Base-by-base conservation (phyloP, 2,113 vertebrate species). In the Periophthalmodon schlosseri region DNA sequence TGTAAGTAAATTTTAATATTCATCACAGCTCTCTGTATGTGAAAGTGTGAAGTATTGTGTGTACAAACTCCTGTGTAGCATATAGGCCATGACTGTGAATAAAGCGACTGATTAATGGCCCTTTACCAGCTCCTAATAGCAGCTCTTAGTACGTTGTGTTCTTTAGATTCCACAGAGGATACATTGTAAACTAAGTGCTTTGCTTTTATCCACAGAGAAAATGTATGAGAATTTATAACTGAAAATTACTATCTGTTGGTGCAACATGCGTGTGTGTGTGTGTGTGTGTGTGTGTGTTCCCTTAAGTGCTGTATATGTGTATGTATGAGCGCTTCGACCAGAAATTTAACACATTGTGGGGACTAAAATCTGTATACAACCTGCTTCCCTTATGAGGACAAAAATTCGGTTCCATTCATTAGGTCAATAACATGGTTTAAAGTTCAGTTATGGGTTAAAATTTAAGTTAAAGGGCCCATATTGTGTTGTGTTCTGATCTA, bases 151-250 rank as follows among this genome's bases (percentile, higher is more conserved):
- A 44, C 10, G 39, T 44, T 68, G 47, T 68, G 57, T 34, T 68
- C n/a, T 16, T 64, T 69, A 12, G 56, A 68, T 21, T 68, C 6
- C 23, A 21, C 14, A 44, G 58, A 68, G 47, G 75, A 56, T 44
- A 13, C 33, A 12, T 39, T 69, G 39, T 69, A 57, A 61, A 24
- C 34, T 57, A 69, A 78, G 23, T 47, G 57, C 74, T 75, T 81
- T 47, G 20, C 44, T 72, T 57, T 8, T 5, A 52, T 72, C 46
- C 76, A 68, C 58, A 13, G 44, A 72, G 14, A 70, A 20, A 75
- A 80, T 44, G 80, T 70, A 24, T 52, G 52, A 28, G 72, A 75
- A 84, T 82, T 68, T 36, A 76, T 68, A 79, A 74, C 63, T 60
- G 61, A 77, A 68, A 34, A 15, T 74, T n/a, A 69, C 65, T 44